Base-by-base conservation (phyloP, 1,140 invertebrate species). In the Drosophila jambulina region DNA sequence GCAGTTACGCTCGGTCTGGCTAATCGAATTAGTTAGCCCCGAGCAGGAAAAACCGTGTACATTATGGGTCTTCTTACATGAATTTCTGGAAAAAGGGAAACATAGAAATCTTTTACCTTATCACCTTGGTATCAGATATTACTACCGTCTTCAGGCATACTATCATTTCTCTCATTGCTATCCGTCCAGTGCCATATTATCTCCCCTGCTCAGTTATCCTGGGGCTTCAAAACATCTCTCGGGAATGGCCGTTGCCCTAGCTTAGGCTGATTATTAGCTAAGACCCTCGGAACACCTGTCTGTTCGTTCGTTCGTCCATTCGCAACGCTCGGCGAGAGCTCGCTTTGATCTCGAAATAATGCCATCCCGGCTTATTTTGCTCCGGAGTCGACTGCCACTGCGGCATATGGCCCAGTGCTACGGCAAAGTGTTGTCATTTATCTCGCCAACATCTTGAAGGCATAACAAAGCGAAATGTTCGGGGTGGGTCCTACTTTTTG, bases 351-450 rank as follows among this genome's bases (percentile, higher is more conserved):
- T 80, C 46, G 23, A 63, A 59, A 61, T 65, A 46, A 68, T 53
- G 27, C 38, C 68, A 45, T 38, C 46, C 48, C 43, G 45, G 76
- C 76, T 85, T 84, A 84, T 64, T 57, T 60, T 25, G 43, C 36
- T 49, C 27, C n/a, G 46, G 29, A 42, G 34, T 56, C 40, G 43
- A 23, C 17, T 19, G 43, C 43, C 43, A 36, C 59, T 43, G 27
- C 36, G 65, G 77, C 78, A 80, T 80, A 80, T 80, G 78, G 65
- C 67, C 43, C 46, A 36, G 48, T 72, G 27, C 58, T 43, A 43
- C 23, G 62, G 74, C 75, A 78, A 78, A 85, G 82, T 85, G 82
- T 85, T 85, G 82, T 78, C 78, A 84, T 90, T 84, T 90, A 88
- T 88, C 85, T 85, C 65, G 84, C 83, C 69, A 87, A 78, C 84